Evolutionary conservation across 2,113 vertebrate genomes (phyloP), one percentile per base, ranked within the genome.

Genomic region (Sinocyclocheilus grahami): DNA sequence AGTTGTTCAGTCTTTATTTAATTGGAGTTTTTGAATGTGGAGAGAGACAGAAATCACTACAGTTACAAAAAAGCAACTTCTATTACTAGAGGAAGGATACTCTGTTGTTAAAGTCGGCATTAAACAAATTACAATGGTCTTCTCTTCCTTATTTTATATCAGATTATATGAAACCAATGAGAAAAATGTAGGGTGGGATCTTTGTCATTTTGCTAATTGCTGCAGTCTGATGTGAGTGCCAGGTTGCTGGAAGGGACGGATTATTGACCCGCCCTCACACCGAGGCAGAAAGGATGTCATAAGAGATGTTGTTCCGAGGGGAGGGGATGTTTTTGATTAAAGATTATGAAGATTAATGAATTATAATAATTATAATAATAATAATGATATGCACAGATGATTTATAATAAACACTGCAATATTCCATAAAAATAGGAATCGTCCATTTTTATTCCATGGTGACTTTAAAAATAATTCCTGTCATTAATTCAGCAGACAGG

Each of bases 401-500:
- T 22, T 33, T 67, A 24, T 67, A 33, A 67, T 67, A 33, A 67
- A 33, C 27, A 67, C 8, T 16, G 63, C 13, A 33, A 3, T 16
- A 33, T 67, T 67, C 24, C 24, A 27, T 69, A 69, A 69, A 30
- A 37, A 69, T 30, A 16, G 63, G 0, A 72, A 33, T 67, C 37
- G 0, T 60, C n/a, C 5, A 16, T n/a, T 5, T 65, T 82, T 14
- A 16, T 82, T 48, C 13, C n/a, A 13, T 14, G 14, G 30, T 37
- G 30, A 71, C 16, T 71, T 46, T 39, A 39, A 20, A 20, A 18
- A 8, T 3, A 46, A 33, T 53, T 5, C 6, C 5, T 14, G 5
- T 13, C n/a, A 92, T 30, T 55, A 53, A 30, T 78, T 95, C 75
- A 85, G 55, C 78, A 84, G 97, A 95, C 94, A 86, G 96, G 97